Base-by-base conservation (phyloP, 1,140 invertebrate species). In the Ceratina calcarata region DNA sequence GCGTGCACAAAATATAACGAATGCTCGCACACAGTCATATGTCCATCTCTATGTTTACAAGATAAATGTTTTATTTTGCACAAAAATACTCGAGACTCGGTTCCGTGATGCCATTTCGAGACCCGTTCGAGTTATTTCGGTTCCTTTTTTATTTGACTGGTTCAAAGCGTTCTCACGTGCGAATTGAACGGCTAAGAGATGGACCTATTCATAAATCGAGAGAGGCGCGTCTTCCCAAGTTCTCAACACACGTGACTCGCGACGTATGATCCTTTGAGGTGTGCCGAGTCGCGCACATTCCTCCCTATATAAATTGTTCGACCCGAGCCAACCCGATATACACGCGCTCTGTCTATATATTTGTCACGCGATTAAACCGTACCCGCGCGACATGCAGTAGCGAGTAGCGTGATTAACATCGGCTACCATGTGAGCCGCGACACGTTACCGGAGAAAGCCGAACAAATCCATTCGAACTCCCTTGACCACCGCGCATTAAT, bases 201-300 rank as follows among this genome's bases (percentile, higher is more conserved):
- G 27, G 51, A 74, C 75, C 80, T 78, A 81, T 77, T 71, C 74
- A 77, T 81, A 81, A 81, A 78, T 74, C 80, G 74, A 60, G 76
- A 64, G 51, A 32, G 27, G 22, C 72, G 58, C 49, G 60, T 65
- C 74, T 68, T 55, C 61, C 18, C 62, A 61, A 57, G 27, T 4
- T 32, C 27, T 32, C 27, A 71, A 81, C 62, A 65, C 80, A 72
- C 80, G 75, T 70, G 80, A 81, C 75, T 72, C n/a, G n/a, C 27
- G 27, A 70, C 61, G 70, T 74, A 75, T 67, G 78, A 75, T 80
- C 78, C 78, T 75, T 75, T 67, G 45, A 80, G 78, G 65, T 75
- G 71, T 80, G 72, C 78, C n/a, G 72, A 80, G 51, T 80, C 16
- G 16, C 78, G 72, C 70, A 18, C 79, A 67, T 77, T 76, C 75